phyloP scores from a whole-genome alignment of 2,797 vertebrate species.

The Erethizon dorsatum region DNA sequence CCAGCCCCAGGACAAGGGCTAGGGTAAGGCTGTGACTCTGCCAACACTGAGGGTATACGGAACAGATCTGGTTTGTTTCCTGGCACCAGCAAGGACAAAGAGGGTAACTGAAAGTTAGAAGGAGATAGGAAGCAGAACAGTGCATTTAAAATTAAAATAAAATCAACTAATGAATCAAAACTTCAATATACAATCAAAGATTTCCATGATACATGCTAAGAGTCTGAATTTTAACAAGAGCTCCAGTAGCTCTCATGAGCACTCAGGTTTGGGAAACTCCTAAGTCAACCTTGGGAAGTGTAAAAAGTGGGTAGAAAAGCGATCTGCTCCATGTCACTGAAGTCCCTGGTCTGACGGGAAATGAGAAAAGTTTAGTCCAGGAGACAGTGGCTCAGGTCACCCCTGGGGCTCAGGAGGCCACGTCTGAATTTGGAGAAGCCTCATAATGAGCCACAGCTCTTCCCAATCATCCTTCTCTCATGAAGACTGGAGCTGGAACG shows the following conservation, averaged over 20 bases:
- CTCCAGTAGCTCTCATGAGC: neutral
- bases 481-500: neutral
- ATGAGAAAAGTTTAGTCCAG: neutral
- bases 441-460: neutral
- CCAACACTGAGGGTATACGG: neutral
- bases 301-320: neutral
- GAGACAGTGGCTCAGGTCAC: neutral
- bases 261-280: neutral
- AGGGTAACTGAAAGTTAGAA: neutral
- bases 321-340: neutral
- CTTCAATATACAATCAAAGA: neutral
- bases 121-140: neutral
- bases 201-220: neutral
- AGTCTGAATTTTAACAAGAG: constrained; percentile 40
- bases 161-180: neutral
- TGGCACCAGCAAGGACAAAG: neutral
- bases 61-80: neutral
- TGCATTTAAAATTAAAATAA: constrained; percentile 4
- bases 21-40: neutral
- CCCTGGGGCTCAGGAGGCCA: neutral
- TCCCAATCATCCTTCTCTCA: neutral
- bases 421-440: neutral
- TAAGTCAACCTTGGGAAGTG: neutral
- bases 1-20: neutral
- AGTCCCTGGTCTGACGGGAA: neutral